Evolutionary conservation across 2,113 vertebrate species (phyloP).

Genomic region (Sula dactylatra): DNA sequence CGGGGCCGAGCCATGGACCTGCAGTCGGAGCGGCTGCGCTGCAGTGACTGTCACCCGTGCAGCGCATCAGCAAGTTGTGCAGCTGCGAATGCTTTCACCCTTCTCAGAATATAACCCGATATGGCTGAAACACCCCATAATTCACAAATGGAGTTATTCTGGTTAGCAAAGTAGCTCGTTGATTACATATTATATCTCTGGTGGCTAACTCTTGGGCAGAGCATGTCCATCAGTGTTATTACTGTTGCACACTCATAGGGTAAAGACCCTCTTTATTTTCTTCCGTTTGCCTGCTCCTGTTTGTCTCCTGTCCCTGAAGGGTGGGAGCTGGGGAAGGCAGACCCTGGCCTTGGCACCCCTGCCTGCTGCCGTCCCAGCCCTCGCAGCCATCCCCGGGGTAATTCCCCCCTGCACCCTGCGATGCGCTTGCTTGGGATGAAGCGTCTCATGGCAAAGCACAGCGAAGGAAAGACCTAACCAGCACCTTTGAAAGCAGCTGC

Average conservation of each 20-base stretch:
- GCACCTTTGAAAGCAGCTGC: background rate
- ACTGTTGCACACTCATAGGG: background rate
- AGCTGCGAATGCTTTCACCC: background rate
- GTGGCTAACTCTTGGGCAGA: background rate
- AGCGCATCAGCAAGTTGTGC: background rate
- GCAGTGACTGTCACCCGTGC: background rate
- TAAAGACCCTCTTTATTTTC: background rate
- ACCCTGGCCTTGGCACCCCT: background rate
- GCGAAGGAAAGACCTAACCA: background rate
- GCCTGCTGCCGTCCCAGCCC: background rate
- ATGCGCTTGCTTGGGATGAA: background rate
- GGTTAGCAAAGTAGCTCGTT: background rate
- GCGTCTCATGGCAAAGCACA: background rate
- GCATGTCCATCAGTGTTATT: background rate
- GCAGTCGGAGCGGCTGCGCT: background rate
- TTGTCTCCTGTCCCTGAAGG: background rate
- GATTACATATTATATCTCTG: background rate
- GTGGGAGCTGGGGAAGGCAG: background rate
- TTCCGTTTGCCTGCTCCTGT: too few species aligned
- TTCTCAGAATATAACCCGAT: background rate
- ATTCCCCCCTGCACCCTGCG: background rate
- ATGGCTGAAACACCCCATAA: background rate
- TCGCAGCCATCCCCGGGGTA: rapidly evolving
- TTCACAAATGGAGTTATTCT: background rate
- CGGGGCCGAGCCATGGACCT: background rate